Evolutionary conservation across 2,888 invertebrate species (phyloP).

Genomic region (Pammene aurita): DNA sequence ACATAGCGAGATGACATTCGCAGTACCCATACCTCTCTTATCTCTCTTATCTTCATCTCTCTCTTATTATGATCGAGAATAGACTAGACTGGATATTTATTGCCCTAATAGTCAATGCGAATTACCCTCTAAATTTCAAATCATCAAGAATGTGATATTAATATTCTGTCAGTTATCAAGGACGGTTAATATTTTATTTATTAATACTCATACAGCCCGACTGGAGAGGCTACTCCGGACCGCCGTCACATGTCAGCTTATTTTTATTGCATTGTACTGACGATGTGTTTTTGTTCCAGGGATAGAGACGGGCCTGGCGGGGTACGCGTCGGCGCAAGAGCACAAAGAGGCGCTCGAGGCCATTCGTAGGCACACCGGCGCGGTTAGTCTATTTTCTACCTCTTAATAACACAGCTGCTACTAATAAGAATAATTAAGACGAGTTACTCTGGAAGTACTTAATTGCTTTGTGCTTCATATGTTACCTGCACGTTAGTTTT

Average conservation of each 20-base stretch:
- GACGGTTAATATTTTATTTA: not conserved
- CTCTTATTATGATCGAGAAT: no score
- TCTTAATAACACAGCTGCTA: conserved; percentile 30
- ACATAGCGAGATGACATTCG: no score
- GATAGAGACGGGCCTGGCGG: conserved; percentile 66
- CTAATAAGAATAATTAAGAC: conserved; percentile 33
- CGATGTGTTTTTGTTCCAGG: conserved; percentile 57
- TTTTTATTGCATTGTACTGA: conserved; percentile 10
- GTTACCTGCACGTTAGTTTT: not conserved
- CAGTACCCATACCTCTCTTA: no score
- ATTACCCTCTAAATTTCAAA: no score
- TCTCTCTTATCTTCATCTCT: no score
- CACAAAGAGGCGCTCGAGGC: conserved; percentile 76
- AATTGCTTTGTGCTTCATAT: not conserved
- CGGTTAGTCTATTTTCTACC: conserved; percentile 58
- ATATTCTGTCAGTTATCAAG: not conserved
- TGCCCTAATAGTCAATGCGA: no score
- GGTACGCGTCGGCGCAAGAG: conserved; percentile 72
- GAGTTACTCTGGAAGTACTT: conserved; percentile 3
- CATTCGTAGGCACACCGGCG: conserved; percentile 72
- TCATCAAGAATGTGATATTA: not conserved
- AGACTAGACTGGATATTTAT: no score
- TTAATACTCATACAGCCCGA: not conserved
- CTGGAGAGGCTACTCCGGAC: not conserved
- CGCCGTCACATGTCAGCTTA: conserved; percentile 15